Base-by-base conservation (phyloP, 1,140 invertebrate genomes). In the Calosoma granatense region DNA sequence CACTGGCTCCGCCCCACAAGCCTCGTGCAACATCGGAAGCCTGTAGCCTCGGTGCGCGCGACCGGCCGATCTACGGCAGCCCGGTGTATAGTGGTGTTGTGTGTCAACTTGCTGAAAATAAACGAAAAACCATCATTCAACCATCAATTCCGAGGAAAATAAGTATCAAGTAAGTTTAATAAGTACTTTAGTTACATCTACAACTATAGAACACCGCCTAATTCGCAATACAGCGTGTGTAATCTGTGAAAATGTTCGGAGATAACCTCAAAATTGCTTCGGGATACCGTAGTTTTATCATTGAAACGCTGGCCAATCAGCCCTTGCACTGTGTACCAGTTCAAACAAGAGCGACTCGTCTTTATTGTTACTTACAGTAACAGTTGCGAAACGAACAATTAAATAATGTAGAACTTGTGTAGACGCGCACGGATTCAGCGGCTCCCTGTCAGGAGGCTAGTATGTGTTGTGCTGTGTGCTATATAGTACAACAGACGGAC, bases 1-100 rank as follows among this genome's bases (percentile, higher is more conserved):
- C 12, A 22, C 17, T 30, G 52, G 57, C 41, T 58, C 64, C 67
- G 63, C 67, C 68, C 60, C 58, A 53, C 9, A 17, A 47, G 9
- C 17, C 41, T 47, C 41, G 41, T 47, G 41, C 6, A 47, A 11
- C 6, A 12, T 17, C 41, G 41, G 41, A 30, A 14, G n/a, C n/a
- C 26, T 36, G 3, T 59, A 59, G 59, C 60, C 60, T 64, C 60
- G n/a, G n/a, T n/a, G n/a, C n/a, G 57, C 56, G 26, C 47, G n/a
- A 20, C 43, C 6, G 41, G 9, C 15, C 41, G 6, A 47, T 11
- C 41, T 47, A 47, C 41, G 17, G 41, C 15, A 11, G 15, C 41
- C 17, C 17, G 41, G 6, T 47, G 41, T 11, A 47, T 6, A 11
- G 41, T 47, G 9, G 17, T n/a, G 3, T 47, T 47, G 41, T 11